These are phyloP conservation scores for Podabrus alpinus DNA, from an alignment of 2,888 invertebrate species.

Conservation along the genomic window DNA sequence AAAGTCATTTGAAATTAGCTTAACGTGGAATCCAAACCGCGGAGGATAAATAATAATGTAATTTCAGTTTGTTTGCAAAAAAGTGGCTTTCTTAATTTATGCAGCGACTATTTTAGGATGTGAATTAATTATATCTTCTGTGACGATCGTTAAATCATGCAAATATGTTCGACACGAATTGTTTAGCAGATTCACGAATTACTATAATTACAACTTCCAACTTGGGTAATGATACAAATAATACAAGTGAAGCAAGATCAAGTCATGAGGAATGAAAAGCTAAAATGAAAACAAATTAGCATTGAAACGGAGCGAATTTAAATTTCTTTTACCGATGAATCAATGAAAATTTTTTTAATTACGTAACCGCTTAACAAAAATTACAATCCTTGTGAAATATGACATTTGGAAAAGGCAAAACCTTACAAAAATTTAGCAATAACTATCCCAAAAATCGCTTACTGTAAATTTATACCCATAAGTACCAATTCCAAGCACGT, in stretches of 20 bases:
- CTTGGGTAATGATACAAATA: neutral
- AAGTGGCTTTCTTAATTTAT: neutral
- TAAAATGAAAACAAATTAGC: neutral
- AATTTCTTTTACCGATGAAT: neutral
- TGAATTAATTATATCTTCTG: neutral
- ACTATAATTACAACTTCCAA: neutral
- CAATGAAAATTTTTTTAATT: neutral
- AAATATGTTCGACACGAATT: neutral
- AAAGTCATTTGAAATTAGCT: no score
- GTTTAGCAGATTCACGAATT: neutral
- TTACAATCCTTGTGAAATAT: neutral
- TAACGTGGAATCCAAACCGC: no score
- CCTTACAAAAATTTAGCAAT: neutral
- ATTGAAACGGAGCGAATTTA: neutral
- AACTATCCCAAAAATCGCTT: constrained; percentile 1
- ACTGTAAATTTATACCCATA: constrained; percentile 1
- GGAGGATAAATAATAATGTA: no score
- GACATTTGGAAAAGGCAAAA: neutral
- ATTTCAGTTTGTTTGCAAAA: neutral
- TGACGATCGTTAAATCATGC: neutral
- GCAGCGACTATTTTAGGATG: neutral
- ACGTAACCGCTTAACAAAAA: neutral
- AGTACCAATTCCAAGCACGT: constrained; percentile 3
- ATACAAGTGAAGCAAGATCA: neutral
- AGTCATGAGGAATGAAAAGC: neutral